Conservation (phyloP, 2,888 invertebrate species). For the Heteromyza rotundicornis region DNA sequence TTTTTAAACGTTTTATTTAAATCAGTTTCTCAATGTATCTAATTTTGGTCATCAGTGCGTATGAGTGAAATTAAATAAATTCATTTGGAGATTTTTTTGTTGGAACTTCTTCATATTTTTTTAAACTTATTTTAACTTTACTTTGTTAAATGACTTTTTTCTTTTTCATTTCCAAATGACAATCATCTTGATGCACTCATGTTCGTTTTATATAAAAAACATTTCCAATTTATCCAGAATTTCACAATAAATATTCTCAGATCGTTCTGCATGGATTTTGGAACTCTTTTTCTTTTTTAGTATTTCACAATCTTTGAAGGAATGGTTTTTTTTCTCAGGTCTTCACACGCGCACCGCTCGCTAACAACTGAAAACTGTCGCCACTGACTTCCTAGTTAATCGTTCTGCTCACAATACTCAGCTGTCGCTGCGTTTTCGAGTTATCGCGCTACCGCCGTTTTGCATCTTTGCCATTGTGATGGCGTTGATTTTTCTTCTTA, state of each 20-base stretch:
- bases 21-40: too few species aligned
- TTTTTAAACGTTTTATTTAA: too few species aligned
- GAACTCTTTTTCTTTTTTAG: too few species aligned
- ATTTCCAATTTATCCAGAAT: too few species aligned
- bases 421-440: background rate
- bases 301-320: too few species aligned
- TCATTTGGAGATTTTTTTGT: background rate
- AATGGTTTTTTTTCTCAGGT: too few species aligned
- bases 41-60: background rate
- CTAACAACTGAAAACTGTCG: conserved; percentile 14
- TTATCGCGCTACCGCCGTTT: background rate
- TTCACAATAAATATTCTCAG: too few species aligned
- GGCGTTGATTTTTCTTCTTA: background rate
- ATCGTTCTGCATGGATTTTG: too few species aligned
- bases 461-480: background rate
- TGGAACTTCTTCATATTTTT: background rate
- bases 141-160: background rate
- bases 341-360: conserved; percentile 15
- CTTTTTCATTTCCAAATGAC: background rate
- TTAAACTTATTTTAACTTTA: background rate
- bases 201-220: too few species aligned
- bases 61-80: background rate
- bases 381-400: too few species aligned
- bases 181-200: too few species aligned
- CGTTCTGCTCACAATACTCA: too few species aligned